Evolutionary conservation across 2,113 vertebrate species (phyloP).

Genomic region (Balaenoptera acutorostrata): DNA sequence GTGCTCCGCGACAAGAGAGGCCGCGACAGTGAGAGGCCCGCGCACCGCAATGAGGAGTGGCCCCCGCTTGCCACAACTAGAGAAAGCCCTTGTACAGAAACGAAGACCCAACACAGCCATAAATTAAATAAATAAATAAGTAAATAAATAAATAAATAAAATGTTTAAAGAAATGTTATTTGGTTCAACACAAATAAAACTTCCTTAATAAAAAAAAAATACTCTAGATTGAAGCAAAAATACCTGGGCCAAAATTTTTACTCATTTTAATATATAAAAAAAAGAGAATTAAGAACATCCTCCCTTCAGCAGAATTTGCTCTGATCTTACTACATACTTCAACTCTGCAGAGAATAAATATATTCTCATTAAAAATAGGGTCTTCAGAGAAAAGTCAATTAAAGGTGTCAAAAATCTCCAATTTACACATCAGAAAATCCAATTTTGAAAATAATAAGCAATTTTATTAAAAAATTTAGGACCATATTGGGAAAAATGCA

Average conservation of each 20-base stretch:
- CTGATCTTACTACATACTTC: not conserved
- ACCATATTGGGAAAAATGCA: not conserved
- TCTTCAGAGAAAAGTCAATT: constrained; percentile 2
- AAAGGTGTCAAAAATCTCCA: not conserved
- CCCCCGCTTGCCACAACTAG: too few relatives aligned
- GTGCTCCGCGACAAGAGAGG: too few relatives aligned
- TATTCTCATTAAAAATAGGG: constrained; percentile 1
- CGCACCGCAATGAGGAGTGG: too few relatives aligned
- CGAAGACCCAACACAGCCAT: too few relatives aligned
- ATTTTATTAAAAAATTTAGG: not conserved
- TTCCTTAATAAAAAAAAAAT: not conserved
- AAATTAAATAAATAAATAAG: too few relatives aligned
- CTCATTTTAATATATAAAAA: not conserved
- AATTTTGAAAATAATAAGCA: not conserved
- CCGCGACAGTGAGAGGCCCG: too few relatives aligned
- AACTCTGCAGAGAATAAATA: not conserved
- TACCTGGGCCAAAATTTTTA: constrained; percentile 6
- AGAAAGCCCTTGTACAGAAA: too few relatives aligned
- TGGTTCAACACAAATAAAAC: too few relatives aligned
- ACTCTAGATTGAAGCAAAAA: constrained; percentile 8
- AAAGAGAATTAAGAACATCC: not conserved
- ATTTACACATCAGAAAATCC: not conserved
- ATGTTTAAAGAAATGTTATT: too few relatives aligned
- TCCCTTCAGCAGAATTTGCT: not conserved
- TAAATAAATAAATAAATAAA: too few relatives aligned